A percentile compares a stretch with the other conserved stretches of the same genome.
These are phyloP conservation scores for Diabrotica virgifera DNA, from an alignment of 1,140 invertebrate species.

Conservation along the genomic window DNA sequence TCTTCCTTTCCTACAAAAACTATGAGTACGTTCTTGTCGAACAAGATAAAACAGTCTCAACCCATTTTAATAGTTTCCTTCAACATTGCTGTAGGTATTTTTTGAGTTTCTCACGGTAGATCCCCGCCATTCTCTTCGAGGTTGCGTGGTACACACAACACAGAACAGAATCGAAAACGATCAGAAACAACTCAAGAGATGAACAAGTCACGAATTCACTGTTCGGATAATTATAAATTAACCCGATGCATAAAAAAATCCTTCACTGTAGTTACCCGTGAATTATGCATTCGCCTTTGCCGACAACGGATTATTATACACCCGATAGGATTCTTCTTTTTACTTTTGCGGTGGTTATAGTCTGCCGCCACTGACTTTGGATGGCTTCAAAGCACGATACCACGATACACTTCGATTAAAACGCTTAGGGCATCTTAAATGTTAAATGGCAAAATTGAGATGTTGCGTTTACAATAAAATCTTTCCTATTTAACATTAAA, in stretches of 20 bases:
- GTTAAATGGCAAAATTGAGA: no score
- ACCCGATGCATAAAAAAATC: conserved; percentile 14
- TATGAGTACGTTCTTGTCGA: background rate
- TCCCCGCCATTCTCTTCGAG: conserved; percentile 15
- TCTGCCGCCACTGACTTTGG: no score
- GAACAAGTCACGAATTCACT: conserved; percentile 20
- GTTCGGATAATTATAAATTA: conserved; percentile 21
- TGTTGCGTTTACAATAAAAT: no score
- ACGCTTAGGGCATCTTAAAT: no score
- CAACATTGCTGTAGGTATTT: conserved; percentile 22
- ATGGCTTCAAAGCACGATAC: no score
- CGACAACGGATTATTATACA: no score
- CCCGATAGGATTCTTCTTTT: no score
- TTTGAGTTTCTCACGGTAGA: conserved; percentile 20
- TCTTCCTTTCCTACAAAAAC: no score
- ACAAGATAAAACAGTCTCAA: background rate
- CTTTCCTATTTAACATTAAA: no score
- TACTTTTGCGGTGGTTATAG: no score
- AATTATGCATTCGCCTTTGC: conserved; percentile 15
- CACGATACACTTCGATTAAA: no score
- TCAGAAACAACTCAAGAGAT: conserved; percentile 10
- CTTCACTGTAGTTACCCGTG: conserved; percentile 16
- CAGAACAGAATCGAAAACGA: conserved; percentile 9
- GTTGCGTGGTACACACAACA: conserved; percentile 4
- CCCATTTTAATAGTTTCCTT: conserved; percentile 15